A percentile compares a stretch with the other conserved stretches of the same genome.
Conservation (phyloP, 1,140 invertebrate species). For the Trypoxylus dichotomus region DNA sequence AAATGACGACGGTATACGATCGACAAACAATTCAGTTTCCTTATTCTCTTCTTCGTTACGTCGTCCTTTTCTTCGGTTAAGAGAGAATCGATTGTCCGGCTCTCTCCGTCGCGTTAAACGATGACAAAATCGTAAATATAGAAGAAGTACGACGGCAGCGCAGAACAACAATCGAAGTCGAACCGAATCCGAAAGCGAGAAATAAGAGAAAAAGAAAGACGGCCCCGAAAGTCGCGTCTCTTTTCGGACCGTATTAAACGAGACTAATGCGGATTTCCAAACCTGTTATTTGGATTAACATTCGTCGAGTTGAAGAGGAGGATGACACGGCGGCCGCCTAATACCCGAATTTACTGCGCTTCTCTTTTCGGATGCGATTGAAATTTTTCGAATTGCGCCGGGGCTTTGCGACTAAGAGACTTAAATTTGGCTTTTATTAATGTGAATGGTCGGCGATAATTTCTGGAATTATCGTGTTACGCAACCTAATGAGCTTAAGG, state of each 20-base stretch:
- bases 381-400: neutral
- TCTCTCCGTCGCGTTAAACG: neutral
- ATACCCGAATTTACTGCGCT: neutral
- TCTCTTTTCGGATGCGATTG: neutral
- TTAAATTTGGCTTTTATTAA: neutral
- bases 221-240: neutral
- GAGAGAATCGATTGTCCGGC: neutral
- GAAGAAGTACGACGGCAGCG: neutral
- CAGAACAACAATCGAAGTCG: neutral
- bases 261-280: neutral
- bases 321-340: neutral
- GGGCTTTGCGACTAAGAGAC: neutral
- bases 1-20: neutral
- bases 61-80: neutral
- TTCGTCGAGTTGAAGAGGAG: neutral
- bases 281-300: neutral
- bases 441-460: neutral
- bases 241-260: neutral
- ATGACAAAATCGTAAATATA: neutral
- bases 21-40: conserved; percentile 11
- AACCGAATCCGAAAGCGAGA: neutral
- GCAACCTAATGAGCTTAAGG: neutral
- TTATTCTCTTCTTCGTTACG: neutral
- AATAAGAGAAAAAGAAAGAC: neutral
- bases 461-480: neutral